phyloP scores from a whole-genome alignment of 2,888 invertebrate genomes.

The Copidosoma aretas region DNA sequence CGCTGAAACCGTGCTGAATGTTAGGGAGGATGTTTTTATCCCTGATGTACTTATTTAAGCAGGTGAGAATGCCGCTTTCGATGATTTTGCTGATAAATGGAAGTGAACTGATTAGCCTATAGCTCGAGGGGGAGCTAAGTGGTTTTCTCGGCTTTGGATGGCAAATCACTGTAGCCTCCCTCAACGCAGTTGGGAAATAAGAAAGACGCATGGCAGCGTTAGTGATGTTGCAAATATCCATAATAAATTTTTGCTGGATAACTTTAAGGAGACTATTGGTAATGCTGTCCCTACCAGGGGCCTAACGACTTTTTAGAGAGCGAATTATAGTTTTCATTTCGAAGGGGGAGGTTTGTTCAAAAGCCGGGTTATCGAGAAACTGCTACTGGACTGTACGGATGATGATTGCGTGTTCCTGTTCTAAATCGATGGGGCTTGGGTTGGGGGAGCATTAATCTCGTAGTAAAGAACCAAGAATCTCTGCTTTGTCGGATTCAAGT shows the following conservation, averaged over 20 bases:
- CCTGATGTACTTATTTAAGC: constrained; percentile 9
- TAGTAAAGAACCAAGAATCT: neutral
- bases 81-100: constrained; percentile 21
- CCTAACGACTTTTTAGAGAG: neutral
- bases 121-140: constrained; percentile 13
- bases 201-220: constrained; percentile 8
- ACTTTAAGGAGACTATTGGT: constrained; percentile 12
- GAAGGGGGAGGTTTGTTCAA: neutral
- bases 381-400: neutral
- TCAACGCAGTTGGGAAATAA: neutral
- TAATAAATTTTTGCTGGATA: constrained; percentile 5
- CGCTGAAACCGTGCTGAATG: constrained; percentile 25
- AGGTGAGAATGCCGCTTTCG: constrained; percentile 22
- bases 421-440: neutral
- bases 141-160: constrained; percentile 17
- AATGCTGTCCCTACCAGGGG: constrained; percentile 5
- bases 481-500: neutral
- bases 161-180: constrained; percentile 3
- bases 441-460: neutral
- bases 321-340: neutral
- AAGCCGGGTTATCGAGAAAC: neutral
- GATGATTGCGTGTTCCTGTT: neutral
- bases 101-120: constrained; percentile 27
- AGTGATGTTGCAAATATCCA: constrained; percentile 4
- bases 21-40: constrained; percentile 19